Evolutionary conservation across 2,113 vertebrate species (phyloP).

Genomic region (Acrocephalus arundinaceus): DNA sequence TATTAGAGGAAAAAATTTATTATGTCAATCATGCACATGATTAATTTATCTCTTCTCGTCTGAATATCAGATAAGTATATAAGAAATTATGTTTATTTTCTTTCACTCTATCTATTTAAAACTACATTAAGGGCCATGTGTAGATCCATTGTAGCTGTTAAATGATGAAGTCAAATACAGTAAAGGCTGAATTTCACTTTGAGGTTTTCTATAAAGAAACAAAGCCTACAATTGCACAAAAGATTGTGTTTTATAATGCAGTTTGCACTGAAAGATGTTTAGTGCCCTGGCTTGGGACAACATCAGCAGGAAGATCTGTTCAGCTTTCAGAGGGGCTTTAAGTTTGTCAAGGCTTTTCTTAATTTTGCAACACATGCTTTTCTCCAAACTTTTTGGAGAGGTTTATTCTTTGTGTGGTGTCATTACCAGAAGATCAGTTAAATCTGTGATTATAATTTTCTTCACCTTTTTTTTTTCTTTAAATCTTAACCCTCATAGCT

Average conservation of each 20-base stretch:
- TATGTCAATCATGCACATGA: neutral
- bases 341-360: neutral
- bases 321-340: neutral
- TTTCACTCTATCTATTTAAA: neutral
- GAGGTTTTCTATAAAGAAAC: neutral
- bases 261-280: neutral
- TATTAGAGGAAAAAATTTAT: neutral
- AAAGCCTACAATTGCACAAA: neutral
- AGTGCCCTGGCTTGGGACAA: neutral
- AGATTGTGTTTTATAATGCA: neutral
- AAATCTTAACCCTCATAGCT: neutral
- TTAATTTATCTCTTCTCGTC: neutral
- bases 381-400: neutral
- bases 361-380: neutral
- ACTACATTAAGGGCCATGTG: neutral
- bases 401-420: neutral
- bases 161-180: rapidly evolving
- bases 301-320: neutral
- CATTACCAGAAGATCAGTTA: neutral
- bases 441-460: neutral
- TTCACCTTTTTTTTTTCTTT: neutral
- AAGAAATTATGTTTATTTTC: neutral
- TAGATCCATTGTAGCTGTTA: neutral
- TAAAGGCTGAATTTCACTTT: neutral
- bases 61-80: neutral